Evolutionary conservation across 2,888 invertebrate genomes (phyloP), one percentile per base, ranked within the genome.

Genomic region (Cenopis cana): DNA sequence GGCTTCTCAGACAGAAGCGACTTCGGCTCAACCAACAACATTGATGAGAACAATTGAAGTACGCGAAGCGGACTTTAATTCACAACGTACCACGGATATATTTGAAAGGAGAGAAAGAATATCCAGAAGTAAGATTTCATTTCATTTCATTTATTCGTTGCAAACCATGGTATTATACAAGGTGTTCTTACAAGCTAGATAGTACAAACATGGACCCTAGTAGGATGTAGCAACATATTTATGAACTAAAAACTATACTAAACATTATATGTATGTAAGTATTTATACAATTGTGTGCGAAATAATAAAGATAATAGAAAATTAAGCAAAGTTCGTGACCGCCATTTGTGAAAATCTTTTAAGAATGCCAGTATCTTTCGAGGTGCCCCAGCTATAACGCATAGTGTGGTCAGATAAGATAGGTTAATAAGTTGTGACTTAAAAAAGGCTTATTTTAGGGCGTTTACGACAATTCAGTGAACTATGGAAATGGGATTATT

Each of bases 401-500:
- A 24, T 24, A 33, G 33, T 8, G 2, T 6, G 6, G 5, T 33
- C 8, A 33, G 33, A 5, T 33, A 33, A 33, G 33, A 3, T 1
- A 24, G 24, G 2, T 33, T 5, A 33, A 33, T 8, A 8, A 33
- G 33, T 20, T 12, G 12, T 52, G 10, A 2, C 5, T 41, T 3
- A n/a, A 55, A 55, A 55, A 3, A 14, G n/a, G 20, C 4, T 1
- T 18, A 46, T 29, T 77, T 80, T 69, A 73, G 86, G 87, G 72
- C 74, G 64, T 61, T 10, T 74, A 72, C 11, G 75, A 80, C 11
- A 75, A 3, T 18, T 36, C 4, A 36, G n/a, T 20, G 4, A 62
- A 9, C 1, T 87, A 66, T 89, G 85, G 86, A 77, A 82, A 20
- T 89, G 89, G 89, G 88, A 89, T 75, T 81, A 76, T 67, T 89